Evolutionary conservation across 1,140 invertebrate species (phyloP), one percentile per base, ranked within the genome.

Genomic region (Araneus ventricosus): DNA sequence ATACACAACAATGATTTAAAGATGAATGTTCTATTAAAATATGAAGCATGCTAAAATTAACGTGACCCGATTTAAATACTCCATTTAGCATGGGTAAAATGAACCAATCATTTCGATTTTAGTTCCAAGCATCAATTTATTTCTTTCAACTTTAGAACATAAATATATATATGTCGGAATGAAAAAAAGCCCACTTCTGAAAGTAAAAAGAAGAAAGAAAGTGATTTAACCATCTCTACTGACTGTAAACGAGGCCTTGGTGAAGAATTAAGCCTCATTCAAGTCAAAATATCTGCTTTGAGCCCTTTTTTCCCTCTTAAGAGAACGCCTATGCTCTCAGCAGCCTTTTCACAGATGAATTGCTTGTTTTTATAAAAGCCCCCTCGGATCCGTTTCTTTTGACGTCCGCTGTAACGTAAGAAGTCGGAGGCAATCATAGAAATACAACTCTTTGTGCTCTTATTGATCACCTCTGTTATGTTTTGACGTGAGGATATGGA

Each of bases 281-380:
- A 91, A 34, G 89, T 91, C 89, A 84, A 91, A 91, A 91, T 91
- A 91, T 84, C 89, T 59, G 88, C 70, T 80, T 80, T 34, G 59
- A n/a, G 8, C n/a, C 39, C 17, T 24, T 79, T 61, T 90, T 39
- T 80, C 57, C n/a, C 5, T 80, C 37, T 59, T 1, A 30, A 37
- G 37, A 37, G 70, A 39, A n/a, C 41, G 67, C 39, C 70, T 37
- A 27, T 34, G 39, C 63, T 75, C 41, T 39, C 59, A 27, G 59
- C 22, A 30, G 79, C 89, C 79, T 91, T 91, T 91, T 91, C 89
- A 91, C 89, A 91, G 89, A 84, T 91, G 89, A 84, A 91, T 91
- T 91, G 89, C 89, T 91, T 91, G 89, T 91, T 91, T 91, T 91
- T 84, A 82, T 91, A 91, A 91, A 75, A 45, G 63, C 39, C 20